Evolutionary conservation across 2,888 invertebrate genomes (phyloP).

Genomic region (Phlogophora meticulosa): DNA sequence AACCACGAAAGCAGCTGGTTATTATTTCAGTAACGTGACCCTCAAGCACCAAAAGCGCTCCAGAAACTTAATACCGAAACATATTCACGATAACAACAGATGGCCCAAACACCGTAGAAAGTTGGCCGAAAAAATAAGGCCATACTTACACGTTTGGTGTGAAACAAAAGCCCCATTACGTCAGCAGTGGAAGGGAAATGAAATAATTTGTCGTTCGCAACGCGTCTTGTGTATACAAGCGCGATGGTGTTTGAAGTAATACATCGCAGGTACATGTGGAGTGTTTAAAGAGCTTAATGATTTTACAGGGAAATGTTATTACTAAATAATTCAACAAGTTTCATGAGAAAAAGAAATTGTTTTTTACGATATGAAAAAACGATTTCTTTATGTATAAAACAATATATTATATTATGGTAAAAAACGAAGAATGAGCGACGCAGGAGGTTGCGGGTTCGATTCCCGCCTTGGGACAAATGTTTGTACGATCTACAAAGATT

Average conservation of each 20-base stretch:
- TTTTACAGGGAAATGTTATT: not conserved
- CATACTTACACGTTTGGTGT: conserved; percentile 35
- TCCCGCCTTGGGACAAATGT: no score
- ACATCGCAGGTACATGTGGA: conserved; percentile 63
- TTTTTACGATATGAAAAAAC: no score
- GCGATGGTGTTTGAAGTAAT: conserved; percentile 68
- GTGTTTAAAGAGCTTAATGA: not conserved
- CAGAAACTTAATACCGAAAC: conserved; percentile 26
- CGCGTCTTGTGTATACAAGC: conserved; percentile 72
- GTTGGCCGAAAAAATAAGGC: conserved; percentile 46
- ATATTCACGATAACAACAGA: conserved; percentile 38
- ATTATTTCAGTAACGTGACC: not conserved
- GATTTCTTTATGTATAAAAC: no score
- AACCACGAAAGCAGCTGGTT: conserved; percentile 5
- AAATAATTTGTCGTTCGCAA: conserved; percentile 65
- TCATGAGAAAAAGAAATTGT: no score
- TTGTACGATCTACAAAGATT: no score
- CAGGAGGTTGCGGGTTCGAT: no score
- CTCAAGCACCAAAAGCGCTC: conserved; percentile 17
- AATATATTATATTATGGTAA: no score
- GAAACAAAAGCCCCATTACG: conserved; percentile 62
- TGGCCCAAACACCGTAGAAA: conserved; percentile 40
- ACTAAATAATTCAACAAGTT: no score
- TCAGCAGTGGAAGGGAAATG: conserved; percentile 50
- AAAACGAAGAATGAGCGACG: no score